Evolutionary conservation across 2,113 vertebrate species (phyloP), one percentile per base, ranked within the genome.

Genomic region (Ciconia stormi): DNA sequence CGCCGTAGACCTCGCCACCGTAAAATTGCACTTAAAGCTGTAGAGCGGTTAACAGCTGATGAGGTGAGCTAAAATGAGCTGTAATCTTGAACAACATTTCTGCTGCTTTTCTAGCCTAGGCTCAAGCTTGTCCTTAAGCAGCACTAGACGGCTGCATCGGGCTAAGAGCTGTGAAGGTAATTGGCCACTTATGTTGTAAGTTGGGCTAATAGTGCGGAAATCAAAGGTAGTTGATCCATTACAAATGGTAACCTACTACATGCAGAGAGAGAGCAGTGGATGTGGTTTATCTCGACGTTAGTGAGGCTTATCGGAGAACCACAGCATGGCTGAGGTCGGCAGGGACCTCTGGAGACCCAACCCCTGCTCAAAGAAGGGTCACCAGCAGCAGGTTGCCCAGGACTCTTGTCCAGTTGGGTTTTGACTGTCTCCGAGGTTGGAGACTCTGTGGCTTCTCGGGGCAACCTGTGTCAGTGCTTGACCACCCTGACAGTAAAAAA

Each of bases 111-210:
- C 76, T 18, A 67, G 46, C 29, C 25, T 32, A 23, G 40, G 38
- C 26, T 32, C 50, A 21, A 9, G 58, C 44, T 56, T 49, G 42
- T 70, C 44, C 44, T 67, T 27, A 27, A 82, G 49, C 49, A 23
- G 62, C 55, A 23, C 25, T 25, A 8, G 66, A 5, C 0, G 2
- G 46, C 50, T n/a, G 34, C 4, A 1, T 38, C 0, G 2, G 11
- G 71, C 44, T 70, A 25, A 52, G 38, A 58, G 50, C 71, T 19
- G 20, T 52, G 19, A 36, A 21, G 86, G 26, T 72, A 38, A 34
- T 32, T 15, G 40, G 13, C 30, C 36, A 5, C 27, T 85, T 56
- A 16, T 1, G 44, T 3, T 30, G 36, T 17, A 46, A 76, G 25
- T 36, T 56, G 36, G 53, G 34, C 67, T 40, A 26, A 3, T 16